Evolutionary conservation across 1,140 invertebrate genomes (phyloP), one percentile per base, ranked within the genome.

Genomic region (Vanessa tameamea): DNA sequence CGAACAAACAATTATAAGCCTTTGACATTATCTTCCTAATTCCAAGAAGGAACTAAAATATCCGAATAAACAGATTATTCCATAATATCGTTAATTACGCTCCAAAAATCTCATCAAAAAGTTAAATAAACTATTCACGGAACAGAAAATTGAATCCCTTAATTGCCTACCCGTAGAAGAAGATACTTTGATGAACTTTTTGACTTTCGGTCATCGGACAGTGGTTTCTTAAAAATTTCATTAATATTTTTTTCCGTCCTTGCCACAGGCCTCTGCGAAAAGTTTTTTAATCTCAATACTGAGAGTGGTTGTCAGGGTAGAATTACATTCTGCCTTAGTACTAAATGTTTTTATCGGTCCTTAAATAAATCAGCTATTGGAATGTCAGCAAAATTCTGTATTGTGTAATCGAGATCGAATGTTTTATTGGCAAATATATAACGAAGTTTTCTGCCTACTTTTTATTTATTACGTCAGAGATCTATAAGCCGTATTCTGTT

Each of bases 211-310:
- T 84, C 83, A 84, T 81, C 79, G 80, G 69, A 57, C 57, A 78
- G 61, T 64, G 78, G 71, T 72, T 82, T 80, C 76, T 73, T 71
- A 69, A 74, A 85, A 87, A 85, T 84, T 88, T 84, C 84, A 84
- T 87, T 86, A 87, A 83, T 85, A 80, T 85, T 87, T 83, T n/a
- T 67, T 84, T 76, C 75, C 68, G 53, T 76, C 77, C 63, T 73
- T 66, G 64, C 75, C 77, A 78, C 73, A 67, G 71, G 75, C 69
- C 76, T 74, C 76, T 53, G 68, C 79, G 79, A 74, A 87, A 90
- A 88, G 82, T 90, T 90, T 90, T 90, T 90, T 90, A 90, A 88
- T 90, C 86, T 88, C 82, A 87, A 83, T 76, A 78, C 79, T 43
- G 77, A 78, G 72, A 77, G 64, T 37, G 78, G 80, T 83, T 85